These are phyloP conservation scores for Clunio marinus DNA, from an alignment of 2,888 invertebrate genomes.

Conservation along the genomic window DNA sequence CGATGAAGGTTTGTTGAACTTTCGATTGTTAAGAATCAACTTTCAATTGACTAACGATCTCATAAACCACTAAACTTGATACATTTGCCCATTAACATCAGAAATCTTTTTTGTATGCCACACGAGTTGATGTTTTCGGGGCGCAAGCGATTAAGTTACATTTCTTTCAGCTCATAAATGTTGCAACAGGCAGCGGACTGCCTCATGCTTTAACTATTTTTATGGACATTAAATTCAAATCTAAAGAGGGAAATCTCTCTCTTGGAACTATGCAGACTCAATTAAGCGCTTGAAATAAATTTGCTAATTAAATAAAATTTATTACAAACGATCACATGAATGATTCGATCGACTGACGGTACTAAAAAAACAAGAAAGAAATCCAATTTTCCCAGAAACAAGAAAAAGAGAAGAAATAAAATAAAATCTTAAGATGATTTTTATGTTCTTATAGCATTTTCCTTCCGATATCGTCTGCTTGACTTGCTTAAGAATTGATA, in stretches of 20 bases:
- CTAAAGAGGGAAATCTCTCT: neutral
- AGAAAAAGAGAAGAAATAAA: too few relatives aligned
- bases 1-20: neutral
- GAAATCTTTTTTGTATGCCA: conserved; percentile 5
- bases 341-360: neutral
- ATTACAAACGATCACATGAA: conserved; percentile 1
- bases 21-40: neutral
- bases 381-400: too few relatives aligned
- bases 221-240: neutral
- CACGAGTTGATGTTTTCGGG: neutral
- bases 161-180: neutral
- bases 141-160: neutral
- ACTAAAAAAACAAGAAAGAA: too few relatives aligned
- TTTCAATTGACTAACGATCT: neutral
- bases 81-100: neutral
- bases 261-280: neutral
- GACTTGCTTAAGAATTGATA: neutral
- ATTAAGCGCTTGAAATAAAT: neutral
- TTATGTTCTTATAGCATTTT: too few relatives aligned
- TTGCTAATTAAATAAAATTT: conserved; percentile 21
- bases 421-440: too few relatives aligned
- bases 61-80: conserved; percentile 12
- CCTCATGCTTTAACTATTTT: too few relatives aligned
- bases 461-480: conserved; percentile 5
- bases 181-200: too few relatives aligned